Conservation (phyloP, 2,888 invertebrate genomes). For the Mesorhabditis sp. region DNA sequence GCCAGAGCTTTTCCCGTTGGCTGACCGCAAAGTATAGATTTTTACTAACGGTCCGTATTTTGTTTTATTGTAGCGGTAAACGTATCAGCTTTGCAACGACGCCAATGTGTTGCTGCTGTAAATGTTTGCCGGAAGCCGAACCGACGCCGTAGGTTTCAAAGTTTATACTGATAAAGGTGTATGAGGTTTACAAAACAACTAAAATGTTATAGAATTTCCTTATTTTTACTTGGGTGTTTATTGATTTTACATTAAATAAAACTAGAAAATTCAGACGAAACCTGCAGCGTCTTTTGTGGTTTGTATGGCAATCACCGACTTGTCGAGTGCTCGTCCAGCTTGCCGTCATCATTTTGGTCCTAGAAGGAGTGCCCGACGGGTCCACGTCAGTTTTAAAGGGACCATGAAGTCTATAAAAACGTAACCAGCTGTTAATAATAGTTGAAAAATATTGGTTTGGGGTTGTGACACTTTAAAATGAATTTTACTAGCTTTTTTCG, state of each 20-base stretch:
- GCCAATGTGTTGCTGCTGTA: background rate
- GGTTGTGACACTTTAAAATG: too few species aligned
- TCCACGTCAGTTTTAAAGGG: background rate
- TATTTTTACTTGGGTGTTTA: background rate
- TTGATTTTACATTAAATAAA: background rate
- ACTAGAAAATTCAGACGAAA: background rate
- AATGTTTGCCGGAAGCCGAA: background rate
- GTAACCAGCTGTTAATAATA: too few species aligned
- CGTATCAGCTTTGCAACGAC: background rate
- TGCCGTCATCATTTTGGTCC: background rate
- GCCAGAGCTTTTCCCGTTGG: background rate
- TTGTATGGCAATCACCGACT: background rate
- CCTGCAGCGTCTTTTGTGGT: background rate
- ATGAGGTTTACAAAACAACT: background rate
- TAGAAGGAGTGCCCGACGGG: background rate
- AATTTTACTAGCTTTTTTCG: too few species aligned
- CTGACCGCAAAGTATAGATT: background rate
- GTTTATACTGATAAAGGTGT: too few species aligned
- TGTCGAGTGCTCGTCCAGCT: background rate
- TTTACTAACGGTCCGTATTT: background rate
- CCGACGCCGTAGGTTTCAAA: background rate
- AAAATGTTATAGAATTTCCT: background rate
- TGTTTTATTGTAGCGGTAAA: background rate
- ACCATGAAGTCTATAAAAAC: too few species aligned
- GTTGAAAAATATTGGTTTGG: too few species aligned